A percentile compares a stretch with the other conserved stretches of the same genome.
Conservation (phyloP, 2,113 vertebrate species). For the Polypterus senegalus region DNA sequence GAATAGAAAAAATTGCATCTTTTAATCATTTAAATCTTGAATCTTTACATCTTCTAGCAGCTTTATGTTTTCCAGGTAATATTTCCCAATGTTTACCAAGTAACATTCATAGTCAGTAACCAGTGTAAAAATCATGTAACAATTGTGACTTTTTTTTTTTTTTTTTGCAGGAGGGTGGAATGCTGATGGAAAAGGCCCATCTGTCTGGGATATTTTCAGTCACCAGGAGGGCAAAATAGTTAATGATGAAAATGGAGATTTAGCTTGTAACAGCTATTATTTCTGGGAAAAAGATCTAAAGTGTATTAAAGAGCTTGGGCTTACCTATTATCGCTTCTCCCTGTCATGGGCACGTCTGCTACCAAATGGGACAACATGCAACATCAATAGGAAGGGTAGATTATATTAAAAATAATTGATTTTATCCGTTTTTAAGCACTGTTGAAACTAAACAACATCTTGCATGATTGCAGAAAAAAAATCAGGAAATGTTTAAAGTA, state of each 20-base stretch:
- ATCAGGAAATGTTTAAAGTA: too few relatives aligned
- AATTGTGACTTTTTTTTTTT: constrained; percentile 30
- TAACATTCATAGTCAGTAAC: constrained; percentile 41
- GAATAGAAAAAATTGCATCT: constrained; percentile 9
- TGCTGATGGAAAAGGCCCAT: constrained; percentile 66
- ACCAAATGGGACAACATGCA: constrained; percentile 74
- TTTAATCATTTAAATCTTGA: neutral
- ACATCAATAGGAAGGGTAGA: constrained; percentile 83
- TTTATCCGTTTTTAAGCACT: too few relatives aligned
- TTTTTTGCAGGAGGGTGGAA: constrained; percentile 73
- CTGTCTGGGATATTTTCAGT: constrained; percentile 85
- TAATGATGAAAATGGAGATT: constrained; percentile 72
- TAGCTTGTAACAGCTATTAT: constrained; percentile 84
- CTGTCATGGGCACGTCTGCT: constrained; percentile 90
- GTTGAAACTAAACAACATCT: too few relatives aligned
- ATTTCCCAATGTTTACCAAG: neutral
- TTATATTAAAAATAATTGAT: neutral
- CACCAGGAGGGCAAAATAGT: constrained; percentile 74
- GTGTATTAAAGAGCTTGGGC: constrained; percentile 84
- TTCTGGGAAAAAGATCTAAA: constrained; percentile 87
- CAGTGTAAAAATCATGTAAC: constrained; percentile 36
- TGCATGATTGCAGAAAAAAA: too few relatives aligned
- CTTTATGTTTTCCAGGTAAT: neutral
- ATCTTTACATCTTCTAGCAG: constrained; percentile 8
- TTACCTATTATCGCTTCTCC: constrained; percentile 89